Percentiles rank a stretch among this genome's conserved stretches.
Conservation (phyloP, 1,140 invertebrate genomes). For the Hestina assimilis region DNA sequence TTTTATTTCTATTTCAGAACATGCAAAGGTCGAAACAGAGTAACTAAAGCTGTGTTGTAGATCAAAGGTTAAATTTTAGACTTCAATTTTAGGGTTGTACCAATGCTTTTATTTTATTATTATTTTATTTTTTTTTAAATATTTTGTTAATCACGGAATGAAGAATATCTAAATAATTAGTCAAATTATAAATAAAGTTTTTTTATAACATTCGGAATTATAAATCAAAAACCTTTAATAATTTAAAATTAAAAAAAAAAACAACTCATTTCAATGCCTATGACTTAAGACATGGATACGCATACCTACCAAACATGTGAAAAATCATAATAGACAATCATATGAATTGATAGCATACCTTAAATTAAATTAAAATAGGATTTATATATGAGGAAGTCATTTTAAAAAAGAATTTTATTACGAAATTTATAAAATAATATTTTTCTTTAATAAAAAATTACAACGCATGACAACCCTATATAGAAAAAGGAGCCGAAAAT, state of each 20-base stretch:
- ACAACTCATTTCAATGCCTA: too few relatives aligned
- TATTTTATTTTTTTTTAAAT: not conserved
- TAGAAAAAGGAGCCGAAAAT: constrained; percentile 17
- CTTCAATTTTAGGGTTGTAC: not conserved
- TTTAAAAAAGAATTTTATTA: too few relatives aligned
- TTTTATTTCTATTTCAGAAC: not conserved
- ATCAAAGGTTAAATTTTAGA: not conserved
- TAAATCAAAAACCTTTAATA: not conserved
- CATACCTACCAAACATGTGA: too few relatives aligned
- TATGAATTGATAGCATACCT: too few relatives aligned
- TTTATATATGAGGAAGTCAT: too few relatives aligned
- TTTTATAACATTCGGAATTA: not conserved
- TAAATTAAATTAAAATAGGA: too few relatives aligned
- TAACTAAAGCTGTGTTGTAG: not conserved
- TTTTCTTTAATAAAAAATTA: too few relatives aligned
- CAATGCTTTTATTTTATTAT: not conserved
- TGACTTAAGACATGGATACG: too few relatives aligned
- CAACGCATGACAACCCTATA: constrained; percentile 4
- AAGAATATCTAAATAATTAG: not conserved
- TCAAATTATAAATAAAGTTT: not conserved
- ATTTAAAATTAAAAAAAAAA: too few relatives aligned
- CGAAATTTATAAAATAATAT: not conserved
- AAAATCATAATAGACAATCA: too few relatives aligned
- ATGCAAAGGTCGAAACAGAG: constrained; percentile 1
- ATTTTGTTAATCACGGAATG: too few relatives aligned